A percentile compares a stretch with the other conserved stretches of the same genome.
phyloP scores from a whole-genome alignment of 2,888 invertebrate genomes.

The Ophion obscuratus region DNA sequence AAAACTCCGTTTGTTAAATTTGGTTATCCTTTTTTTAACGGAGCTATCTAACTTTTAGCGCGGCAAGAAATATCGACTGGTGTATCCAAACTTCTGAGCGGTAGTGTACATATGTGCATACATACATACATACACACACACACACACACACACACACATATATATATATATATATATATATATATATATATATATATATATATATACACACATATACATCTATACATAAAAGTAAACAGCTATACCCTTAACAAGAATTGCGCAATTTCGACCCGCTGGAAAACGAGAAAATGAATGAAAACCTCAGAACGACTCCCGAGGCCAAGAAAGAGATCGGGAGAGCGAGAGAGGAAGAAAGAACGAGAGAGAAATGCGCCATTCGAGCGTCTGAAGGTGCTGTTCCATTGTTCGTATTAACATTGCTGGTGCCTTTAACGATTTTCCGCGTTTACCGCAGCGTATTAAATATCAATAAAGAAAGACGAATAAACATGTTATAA shows the following conservation, averaged over 20 bases:
- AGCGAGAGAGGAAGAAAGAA: neutral
- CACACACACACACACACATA: too few relatives aligned
- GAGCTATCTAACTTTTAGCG: too few relatives aligned
- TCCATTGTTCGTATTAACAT: neutral
- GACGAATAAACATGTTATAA: neutral
- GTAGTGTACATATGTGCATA: too few relatives aligned
- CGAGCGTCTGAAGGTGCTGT: constrained; percentile 20
- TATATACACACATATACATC: neutral
- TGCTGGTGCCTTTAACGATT: constrained; percentile 16
- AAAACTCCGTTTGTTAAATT: too few relatives aligned
- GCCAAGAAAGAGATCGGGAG: neutral
- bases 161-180: too few relatives aligned
- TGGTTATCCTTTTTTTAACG: too few relatives aligned
- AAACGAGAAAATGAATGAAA: constrained; percentile 38
- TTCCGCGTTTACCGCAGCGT: constrained; percentile 31
- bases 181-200: too few relatives aligned
- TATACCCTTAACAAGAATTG: constrained; percentile 50
- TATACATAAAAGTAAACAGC: constrained; percentile 37
- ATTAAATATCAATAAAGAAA: constrained; percentile 14
- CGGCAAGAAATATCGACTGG: too few relatives aligned
- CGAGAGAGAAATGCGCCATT: neutral
- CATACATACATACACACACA: too few relatives aligned
- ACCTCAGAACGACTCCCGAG: constrained; percentile 41
- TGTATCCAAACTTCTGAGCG: too few relatives aligned
- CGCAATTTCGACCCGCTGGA: constrained; percentile 2